A percentile compares a stretch with the other conserved stretches of the same genome.
Conservation (phyloP, 2,888 invertebrate genomes). For the Sycophila texana region DNA sequence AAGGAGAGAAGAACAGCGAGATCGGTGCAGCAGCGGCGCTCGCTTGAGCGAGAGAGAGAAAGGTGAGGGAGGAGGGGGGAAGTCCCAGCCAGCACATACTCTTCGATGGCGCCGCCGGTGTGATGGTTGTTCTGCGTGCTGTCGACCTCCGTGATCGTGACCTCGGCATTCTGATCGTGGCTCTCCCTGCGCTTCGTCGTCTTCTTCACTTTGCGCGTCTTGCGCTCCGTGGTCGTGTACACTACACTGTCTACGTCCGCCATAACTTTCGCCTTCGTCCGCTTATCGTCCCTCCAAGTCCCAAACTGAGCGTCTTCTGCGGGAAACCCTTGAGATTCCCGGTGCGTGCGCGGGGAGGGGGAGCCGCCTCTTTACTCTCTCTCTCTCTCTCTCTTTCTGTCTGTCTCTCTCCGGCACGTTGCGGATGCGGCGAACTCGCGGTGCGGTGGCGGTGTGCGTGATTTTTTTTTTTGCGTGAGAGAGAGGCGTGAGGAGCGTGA, state of each 20-base stretch:
- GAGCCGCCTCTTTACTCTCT: neutral
- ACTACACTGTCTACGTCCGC: slow-evolving; percentile 95
- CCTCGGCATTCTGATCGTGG: slow-evolving; percentile 83
- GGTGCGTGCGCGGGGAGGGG: neutral
- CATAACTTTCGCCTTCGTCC: slow-evolving; percentile 77
- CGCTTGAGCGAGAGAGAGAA: slow-evolving; percentile 19
- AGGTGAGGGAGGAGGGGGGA: slow-evolving; percentile 29
- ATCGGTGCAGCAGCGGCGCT: neutral
- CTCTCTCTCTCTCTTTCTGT: neutral
- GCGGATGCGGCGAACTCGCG: neutral
- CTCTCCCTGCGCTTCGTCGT: slow-evolving; percentile 88
- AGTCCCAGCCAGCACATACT: slow-evolving; percentile 86
- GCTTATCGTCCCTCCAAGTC: slow-evolving; percentile 9
- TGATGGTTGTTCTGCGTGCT: slow-evolving; percentile 81
- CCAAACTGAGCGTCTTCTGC: neutral
- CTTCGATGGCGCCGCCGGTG: slow-evolving; percentile 83
- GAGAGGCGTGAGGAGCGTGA: neutral
- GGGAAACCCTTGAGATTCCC: too few relatives aligned
- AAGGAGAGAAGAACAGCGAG: neutral
- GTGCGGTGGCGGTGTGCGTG: neutral
- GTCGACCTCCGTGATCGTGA: slow-evolving; percentile 89
- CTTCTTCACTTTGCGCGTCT: slow-evolving; percentile 94
- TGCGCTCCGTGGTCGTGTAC: slow-evolving; percentile 88
- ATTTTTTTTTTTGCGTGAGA: neutral
- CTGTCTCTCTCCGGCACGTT: neutral